Evolutionary conservation across 2,888 invertebrate genomes (phyloP), one percentile per base, ranked within the genome.

Genomic region (Eutolmus rufibarbis): DNA sequence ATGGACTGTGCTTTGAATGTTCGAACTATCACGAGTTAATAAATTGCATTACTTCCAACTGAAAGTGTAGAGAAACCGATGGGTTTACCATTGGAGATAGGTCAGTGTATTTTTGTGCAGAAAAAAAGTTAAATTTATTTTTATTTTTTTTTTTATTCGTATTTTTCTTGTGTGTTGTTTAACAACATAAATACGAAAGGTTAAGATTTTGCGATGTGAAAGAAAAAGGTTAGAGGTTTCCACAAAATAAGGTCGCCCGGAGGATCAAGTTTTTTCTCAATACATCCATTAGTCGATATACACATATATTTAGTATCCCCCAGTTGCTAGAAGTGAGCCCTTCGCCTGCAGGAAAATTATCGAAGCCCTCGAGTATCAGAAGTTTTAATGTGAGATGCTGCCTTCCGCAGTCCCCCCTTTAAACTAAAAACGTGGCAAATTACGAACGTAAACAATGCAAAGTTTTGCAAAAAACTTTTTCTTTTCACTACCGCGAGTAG

Each of bases 401-500:
- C 81, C 56, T 31, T 16, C 31, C 51, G 31, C 16, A 81, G 43
- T 81, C 81, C 5, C n/a, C 51, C n/a, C 34, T 19, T 51, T 19
- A 81, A 56, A 51, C 81, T 51, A 81, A 81, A 56, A 51, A 81
- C 51, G 56, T 31, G 51, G 51, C 8, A 81, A 81, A 56, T 81
- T 81, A 31, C 31, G 19, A 81, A 56, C 51, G 81, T 56, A 81
- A 81, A 81, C 51, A 81, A 56, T 56, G 51, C 19, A 81, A 81
- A 81, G 56, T 81, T 81, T 31, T 51, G 31, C 56, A n/a, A 34
- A 56, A 34, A 34, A 43, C 51, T 66, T 66, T 66, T 12, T 66
- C 23, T 66, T 66, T 28, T 66, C 23, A 23, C 66, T 66, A 66
- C 28, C 28, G 23, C 28, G 40, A 40, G 40, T 40, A 19, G 23